Evolutionary conservation across 2,113 vertebrate species (phyloP), one percentile per base, ranked within the genome.

Genomic region (Malurus alboscapulatus): DNA sequence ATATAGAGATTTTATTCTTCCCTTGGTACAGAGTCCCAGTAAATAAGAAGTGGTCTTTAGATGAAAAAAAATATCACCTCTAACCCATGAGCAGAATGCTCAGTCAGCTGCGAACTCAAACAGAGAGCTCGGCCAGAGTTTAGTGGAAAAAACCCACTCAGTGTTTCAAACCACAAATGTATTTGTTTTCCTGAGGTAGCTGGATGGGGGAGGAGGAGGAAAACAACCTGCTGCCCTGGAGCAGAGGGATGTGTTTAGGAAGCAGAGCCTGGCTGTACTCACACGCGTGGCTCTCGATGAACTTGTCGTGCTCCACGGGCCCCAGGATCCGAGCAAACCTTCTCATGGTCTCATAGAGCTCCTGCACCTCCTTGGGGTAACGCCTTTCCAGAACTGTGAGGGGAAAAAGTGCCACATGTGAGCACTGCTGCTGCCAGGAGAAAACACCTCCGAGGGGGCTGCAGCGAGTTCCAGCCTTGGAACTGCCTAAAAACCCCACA

Each of bases 211-310:
- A 78, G 54, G 87, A 92, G 45, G 45, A 79, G 47, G 15, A 76
- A 85, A 87, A 48, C 45, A 84, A 42, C 34, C 34, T 81, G 44
- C 19, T 75, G 84, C 36, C 78, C 88, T 62, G 24, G 47, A 29
- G 61, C 45, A 65, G 54, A 19, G 54, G 48, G 24, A 17, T n/a
- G 0, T 53, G 18, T 75, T 74, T 30, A 42, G 76, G 84, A 14
- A 34, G 7, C 1, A 34, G 73, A 29, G 22, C 18, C 62, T 27
- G 50, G 75, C 42, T 40, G 78, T 11, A 98, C 99, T 98, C 90
- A 99, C 99, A 14, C 11, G 99, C 98, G 22, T 99, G 98, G 95
- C 99, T 99, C 97, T 99, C 99, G 72, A 99, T 99, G 98, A 99
- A 99, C 94, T 99, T 99, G 95, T 99, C 99, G 2, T 99, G 99